Evolutionary conservation across 2,113 vertebrate genomes (phyloP), one percentile per base, ranked within the genome.

Genomic region (Amblyopsis rosae): DNA sequence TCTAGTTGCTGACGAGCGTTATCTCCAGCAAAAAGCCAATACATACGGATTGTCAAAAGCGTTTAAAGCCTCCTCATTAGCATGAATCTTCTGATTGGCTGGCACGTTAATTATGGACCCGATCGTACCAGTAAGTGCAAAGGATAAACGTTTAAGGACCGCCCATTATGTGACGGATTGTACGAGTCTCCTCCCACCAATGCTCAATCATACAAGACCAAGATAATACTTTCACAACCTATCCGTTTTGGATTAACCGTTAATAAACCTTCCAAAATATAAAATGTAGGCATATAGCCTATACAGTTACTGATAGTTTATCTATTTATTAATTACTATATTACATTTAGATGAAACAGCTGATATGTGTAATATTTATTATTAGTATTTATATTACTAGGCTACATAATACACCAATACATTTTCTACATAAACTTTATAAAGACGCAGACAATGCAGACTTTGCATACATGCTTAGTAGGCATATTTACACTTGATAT

Each of bases 41-140:
- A 83, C 85, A 86, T 81, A 78, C 80, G 57, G 74, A 75, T 62
- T 6, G 35, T 69, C 65, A 58, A 51, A 67, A 35, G 49, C 19
- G 76, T 86, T 89, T 90, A 83, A 88, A 90, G 57, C 6, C 16
- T 50, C n/a, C 59, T 60, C 32, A 88, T 90, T 84, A 86, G 82
- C 85, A 89, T 89, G 64, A 0, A 67, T 2, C 1, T 75, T 60
- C 48, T 82, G 81, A 93, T 92, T 92, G 92, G 92, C 79, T 81
- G 73, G 69, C 60, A 67, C 15, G 59, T 72, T 85, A 76, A 86
- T 85, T 76, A 82, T 86, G 77, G 60, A 72, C 60, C 49, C 32
- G 62, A 56, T 19, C 9, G 16, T 49, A 26, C 59, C 55, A 49
- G n/a, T 1, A 7, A 1, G 3, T 47, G 51, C 16, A 3, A 15